phyloP scores from a whole-genome alignment of 2,113 vertebrate species.

The Euleptes europaea region DNA sequence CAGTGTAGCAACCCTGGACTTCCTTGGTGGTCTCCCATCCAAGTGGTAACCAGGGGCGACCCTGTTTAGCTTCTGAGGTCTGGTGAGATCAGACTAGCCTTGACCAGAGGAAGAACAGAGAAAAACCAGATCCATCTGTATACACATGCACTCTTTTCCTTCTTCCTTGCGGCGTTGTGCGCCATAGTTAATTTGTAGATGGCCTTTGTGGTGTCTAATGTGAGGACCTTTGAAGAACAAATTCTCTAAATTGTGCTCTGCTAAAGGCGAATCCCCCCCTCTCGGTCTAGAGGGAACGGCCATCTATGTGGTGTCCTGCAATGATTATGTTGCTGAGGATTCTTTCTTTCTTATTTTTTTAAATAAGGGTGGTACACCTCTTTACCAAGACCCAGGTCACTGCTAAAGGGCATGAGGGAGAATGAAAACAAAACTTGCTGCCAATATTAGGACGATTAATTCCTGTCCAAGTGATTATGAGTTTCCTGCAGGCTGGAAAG shows the following conservation, averaged over 20 bases:
- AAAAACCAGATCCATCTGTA: neutral
- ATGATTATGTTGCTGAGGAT: neutral
- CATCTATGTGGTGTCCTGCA: neutral
- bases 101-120: neutral
- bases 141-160: neutral
- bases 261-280: neutral
- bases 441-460: slow-evolving; percentile 36
- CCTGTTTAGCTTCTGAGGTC: too few relatives aligned
- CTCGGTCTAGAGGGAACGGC: neutral
- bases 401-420: neutral
- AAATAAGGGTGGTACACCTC: neutral
- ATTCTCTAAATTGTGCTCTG: neutral
- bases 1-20: too few relatives aligned
- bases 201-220: neutral
- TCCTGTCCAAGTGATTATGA: slow-evolving; percentile 33
- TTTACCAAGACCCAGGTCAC: neutral
- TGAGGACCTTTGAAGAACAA: neutral
- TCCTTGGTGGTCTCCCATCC: too few relatives aligned
- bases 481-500: slow-evolving; percentile 51
- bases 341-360: neutral
- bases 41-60: too few relatives aligned
- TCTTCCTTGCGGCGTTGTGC: neutral
- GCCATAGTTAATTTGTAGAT: neutral
- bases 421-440: slow-evolving; percentile 36
- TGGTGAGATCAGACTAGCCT: too few relatives aligned